These are phyloP conservation scores for Latrodectus elegans DNA, from an alignment of 2,888 invertebrate species.

Conservation along the genomic window DNA sequence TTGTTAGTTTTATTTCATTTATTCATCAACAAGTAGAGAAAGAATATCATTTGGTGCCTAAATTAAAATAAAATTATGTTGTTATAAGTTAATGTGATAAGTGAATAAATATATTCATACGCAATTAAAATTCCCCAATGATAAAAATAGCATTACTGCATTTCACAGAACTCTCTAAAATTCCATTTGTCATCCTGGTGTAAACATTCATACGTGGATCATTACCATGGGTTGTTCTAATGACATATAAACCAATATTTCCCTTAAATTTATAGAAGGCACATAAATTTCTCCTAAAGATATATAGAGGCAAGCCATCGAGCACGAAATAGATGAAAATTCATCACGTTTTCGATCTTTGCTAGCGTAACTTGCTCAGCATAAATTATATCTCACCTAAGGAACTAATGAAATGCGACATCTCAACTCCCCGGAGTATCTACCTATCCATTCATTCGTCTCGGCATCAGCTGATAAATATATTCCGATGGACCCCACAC, in stretches of 20 bases:
- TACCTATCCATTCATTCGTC: conserved; percentile 16
- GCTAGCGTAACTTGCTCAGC: conserved; percentile 25
- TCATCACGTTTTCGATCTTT: conserved; percentile 36
- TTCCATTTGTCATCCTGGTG: no score
- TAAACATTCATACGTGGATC: no score
- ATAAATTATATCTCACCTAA: conserved; percentile 32
- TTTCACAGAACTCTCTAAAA: no score
- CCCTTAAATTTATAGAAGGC: conserved; percentile 12
- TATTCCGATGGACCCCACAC: conserved; percentile 24
- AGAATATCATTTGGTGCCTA: no score
- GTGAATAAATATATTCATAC: no score
- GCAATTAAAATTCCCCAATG: no score
- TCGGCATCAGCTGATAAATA: conserved; percentile 38
- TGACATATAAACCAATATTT: conserved; percentile 16
- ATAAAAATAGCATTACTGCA: no score
- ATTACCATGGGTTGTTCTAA: not conserved
- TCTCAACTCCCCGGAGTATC: conserved; percentile 16
- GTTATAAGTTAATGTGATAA: no score
- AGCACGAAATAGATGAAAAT: conserved; percentile 10
- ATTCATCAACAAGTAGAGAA: no score
- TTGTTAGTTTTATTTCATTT: no score
- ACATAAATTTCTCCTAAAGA: conserved; percentile 16
- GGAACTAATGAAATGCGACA: conserved; percentile 51
- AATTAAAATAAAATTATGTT: no score
- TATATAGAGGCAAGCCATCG: conserved; percentile 4